Evolutionary conservation across 2,888 invertebrate genomes (phyloP).

Genomic region (Pyrrhosoma nymphula): DNA sequence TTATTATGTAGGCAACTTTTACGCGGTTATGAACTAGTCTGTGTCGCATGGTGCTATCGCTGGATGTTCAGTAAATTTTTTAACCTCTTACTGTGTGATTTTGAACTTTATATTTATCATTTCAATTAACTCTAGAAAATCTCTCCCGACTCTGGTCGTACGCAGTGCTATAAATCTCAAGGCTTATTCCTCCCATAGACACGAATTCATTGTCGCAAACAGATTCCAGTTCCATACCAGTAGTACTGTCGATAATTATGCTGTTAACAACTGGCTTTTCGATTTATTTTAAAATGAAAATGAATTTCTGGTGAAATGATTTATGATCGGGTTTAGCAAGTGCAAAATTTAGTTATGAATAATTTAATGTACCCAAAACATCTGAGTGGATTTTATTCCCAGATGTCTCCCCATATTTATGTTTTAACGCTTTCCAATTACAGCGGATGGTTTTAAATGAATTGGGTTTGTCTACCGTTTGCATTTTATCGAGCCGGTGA

Average conservation of each 20-base stretch:
- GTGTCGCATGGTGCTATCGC: too few relatives aligned
- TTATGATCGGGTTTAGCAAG: neutral
- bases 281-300: constrained; percentile 29
- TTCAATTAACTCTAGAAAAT: neutral
- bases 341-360: constrained; percentile 38
- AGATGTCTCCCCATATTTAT: constrained; percentile 49
- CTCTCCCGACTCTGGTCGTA: neutral
- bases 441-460: constrained; percentile 48
- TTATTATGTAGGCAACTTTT: too few relatives aligned
- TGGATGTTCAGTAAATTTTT: too few relatives aligned
- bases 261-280: neutral
- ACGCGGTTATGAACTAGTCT: too few relatives aligned
- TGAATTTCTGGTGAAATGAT: constrained; percentile 2
- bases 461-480: constrained; percentile 60
- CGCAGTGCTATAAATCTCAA: neutral
- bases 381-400: constrained; percentile 54
- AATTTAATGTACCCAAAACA: constrained; percentile 60
- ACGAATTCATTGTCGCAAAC: neutral
- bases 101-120: neutral
- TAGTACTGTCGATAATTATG: neutral
- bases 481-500: neutral
- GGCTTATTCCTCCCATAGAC: neutral
- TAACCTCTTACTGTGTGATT: neutral
- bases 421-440: constrained; percentile 64
- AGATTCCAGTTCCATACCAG: neutral